These are phyloP conservation scores for Hyles euphorbiae DNA, from an alignment of 1,140 invertebrate species.

Conservation along the genomic window DNA sequence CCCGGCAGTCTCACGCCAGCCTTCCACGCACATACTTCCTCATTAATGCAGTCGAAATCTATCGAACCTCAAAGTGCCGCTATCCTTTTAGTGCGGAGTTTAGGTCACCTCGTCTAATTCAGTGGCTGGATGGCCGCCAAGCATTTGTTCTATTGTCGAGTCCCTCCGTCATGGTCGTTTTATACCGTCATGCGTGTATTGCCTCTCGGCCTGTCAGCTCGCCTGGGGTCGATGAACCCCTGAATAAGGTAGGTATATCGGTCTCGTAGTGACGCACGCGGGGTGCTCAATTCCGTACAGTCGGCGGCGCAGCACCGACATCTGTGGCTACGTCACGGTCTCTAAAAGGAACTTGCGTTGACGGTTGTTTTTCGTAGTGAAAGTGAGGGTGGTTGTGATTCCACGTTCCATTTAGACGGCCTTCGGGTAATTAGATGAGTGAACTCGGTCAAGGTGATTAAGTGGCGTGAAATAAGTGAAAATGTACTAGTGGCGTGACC, in stretches of 20 bases:
- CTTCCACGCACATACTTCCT: conserved; percentile 14
- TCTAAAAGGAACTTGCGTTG: neutral
- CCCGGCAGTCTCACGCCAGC: conserved; percentile 13
- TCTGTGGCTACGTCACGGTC: neutral
- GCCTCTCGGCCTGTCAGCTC: conserved; percentile 17
- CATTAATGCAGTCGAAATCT: conserved; percentile 19
- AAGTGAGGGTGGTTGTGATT: conserved; percentile 36
- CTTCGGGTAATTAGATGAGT: conserved; percentile 8
- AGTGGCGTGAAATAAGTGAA: conserved; percentile 35
- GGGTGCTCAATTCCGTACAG: conserved; percentile 22
- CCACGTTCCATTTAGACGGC: conserved; percentile 14
- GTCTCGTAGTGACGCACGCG: conserved; percentile 15
- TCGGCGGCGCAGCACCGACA: conserved; percentile 1
- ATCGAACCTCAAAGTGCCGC: conserved; percentile 23
- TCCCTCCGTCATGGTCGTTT: conserved; percentile 42
- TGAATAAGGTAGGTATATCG: conserved; percentile 17
- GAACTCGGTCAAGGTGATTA: conserved; percentile 50
- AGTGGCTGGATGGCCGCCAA: conserved; percentile 64
- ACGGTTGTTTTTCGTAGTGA: conserved; percentile 2
- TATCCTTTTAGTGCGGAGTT: conserved; percentile 28
- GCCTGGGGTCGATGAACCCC: conserved; percentile 23
- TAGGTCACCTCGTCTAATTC: conserved; percentile 63
- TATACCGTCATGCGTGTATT: conserved; percentile 41
- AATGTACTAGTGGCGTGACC: conserved; percentile 26
- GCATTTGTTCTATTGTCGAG: conserved; percentile 66